Evolutionary conservation across 2,113 vertebrate species (phyloP), one percentile per base, ranked within the genome.

Genomic region (Gracilinanus agilis): DNA sequence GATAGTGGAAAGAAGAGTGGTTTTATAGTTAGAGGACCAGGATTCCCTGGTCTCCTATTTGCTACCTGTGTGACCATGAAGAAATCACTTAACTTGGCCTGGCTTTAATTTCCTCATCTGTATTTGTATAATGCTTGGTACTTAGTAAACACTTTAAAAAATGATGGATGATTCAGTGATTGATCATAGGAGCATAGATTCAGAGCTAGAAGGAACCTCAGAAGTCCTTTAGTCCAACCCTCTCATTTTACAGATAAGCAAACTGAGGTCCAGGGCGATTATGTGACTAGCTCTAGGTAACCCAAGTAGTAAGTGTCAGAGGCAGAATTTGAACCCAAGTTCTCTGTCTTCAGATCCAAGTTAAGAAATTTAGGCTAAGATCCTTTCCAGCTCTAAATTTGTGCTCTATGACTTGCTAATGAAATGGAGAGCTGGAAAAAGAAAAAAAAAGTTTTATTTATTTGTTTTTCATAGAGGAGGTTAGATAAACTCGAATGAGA

Each of bases 401-500:
- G 40, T 16, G 94, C 92, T 95, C 61, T 54, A 61, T 91, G 56
- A 92, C 67, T 83, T 49, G 67, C 44, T 88, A 0, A 16, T 53
- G 34, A 90, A 29, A 91, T 25, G 90, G 89, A 49, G 5, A 61
- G 55, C 21, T 67, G 13, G 53, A 83, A 90, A 25, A 11, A 54
- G 55, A 55, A 92, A 95, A 90, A 88, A 58, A 88, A 49, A 53
- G 9, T 91, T 94, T 0, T 12, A 16, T 6, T 67, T 44, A 67
- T 90, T 94, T 88, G 49, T 91, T 93, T 44, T 89, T 67, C 7
- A 24, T 55, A 94, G 92, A 55, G 88, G 58, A 95, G 29, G 29
- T 96, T 92, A 96, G 67, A 49, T 90, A 61, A 67, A 55, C 91
- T 56, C 61, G 27, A 94, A 61, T 53, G 61, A 94, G 88, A 44